Evolutionary conservation across 2,113 vertebrate species (phyloP).

Genomic region (Alligator mississippiensis): DNA sequence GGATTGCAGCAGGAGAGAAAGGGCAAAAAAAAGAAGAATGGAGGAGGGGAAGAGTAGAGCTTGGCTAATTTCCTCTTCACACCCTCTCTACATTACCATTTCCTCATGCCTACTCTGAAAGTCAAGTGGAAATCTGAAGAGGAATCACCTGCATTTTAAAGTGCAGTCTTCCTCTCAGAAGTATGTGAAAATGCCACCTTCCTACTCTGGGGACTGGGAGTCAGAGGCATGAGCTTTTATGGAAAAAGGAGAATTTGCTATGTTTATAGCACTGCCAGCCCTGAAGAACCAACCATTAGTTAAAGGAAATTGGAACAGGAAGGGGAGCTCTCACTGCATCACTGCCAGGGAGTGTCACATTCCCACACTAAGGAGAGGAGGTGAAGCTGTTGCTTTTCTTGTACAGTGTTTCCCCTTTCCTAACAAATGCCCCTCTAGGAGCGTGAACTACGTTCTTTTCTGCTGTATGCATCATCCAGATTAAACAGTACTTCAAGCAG

Average conservation of each 20-base stretch:
- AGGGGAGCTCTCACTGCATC: not conserved
- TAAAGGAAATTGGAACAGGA: not conserved
- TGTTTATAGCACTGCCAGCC: not conserved
- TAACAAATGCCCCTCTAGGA: not conserved
- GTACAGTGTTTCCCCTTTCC: too few species aligned
- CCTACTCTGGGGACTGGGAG: not conserved
- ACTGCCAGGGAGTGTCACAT: not conserved
- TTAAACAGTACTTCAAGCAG: not conserved
- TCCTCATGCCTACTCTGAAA: constrained; percentile 58
- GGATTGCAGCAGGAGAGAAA: not conserved
- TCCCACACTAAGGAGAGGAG: not conserved
- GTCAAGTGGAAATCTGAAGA: constrained; percentile 70
- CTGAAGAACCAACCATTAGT: not conserved
- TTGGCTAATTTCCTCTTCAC: constrained; percentile 67
- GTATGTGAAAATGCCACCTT: constrained; percentile 39
- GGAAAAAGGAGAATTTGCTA: not conserved
- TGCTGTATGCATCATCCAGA: not conserved
- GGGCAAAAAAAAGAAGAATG: not conserved
- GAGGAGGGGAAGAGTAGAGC: constrained; percentile 9
- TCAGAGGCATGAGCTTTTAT: constrained; percentile 16
- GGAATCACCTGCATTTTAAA: constrained; percentile 67
- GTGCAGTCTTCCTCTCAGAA: constrained; percentile 29
- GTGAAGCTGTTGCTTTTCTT: not conserved
- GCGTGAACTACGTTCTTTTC: not conserved
- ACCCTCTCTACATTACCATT: constrained; percentile 15